These are phyloP conservation scores for Anabas testudineus DNA, from an alignment of 2,797 vertebrate genomes.

Conservation along the genomic window DNA sequence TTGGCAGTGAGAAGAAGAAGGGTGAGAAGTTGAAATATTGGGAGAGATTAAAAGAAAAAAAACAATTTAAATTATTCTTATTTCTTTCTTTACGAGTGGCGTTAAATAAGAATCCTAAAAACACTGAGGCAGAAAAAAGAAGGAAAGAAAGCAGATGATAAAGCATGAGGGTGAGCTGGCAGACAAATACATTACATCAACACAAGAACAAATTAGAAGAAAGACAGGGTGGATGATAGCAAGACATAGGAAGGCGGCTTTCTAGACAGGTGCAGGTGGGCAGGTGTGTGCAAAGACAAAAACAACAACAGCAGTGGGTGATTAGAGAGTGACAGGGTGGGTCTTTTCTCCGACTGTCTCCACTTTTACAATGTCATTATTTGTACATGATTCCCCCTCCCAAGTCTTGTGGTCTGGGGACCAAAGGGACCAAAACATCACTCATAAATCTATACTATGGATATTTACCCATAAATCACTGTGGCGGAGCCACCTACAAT, in stretches of 20 bases:
- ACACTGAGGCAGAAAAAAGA: conserved; percentile 31
- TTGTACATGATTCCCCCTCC: conserved; percentile 75
- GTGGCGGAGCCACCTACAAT: conserved; percentile 86
- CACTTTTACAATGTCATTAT: conserved; percentile 80
- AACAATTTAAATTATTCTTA: background rate
- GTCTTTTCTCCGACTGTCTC: conserved; percentile 57
- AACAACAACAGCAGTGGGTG: conserved; percentile 36
- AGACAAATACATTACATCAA: conserved; percentile 34
- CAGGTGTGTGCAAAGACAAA: conserved; percentile 10
- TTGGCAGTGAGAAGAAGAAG: background rate
- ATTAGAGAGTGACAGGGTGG: conserved; percentile 61
- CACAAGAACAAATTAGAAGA: conserved; percentile 22
- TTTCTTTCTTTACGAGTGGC: background rate
- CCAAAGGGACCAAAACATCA: conserved; percentile 74
- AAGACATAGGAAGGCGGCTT: background rate
- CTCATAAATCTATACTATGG: conserved; percentile 80
- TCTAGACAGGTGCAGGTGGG: conserved; percentile 7
- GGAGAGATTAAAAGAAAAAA: background rate
- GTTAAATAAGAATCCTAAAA: background rate
- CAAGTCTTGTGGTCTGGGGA: conserved; percentile 77
- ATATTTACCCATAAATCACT: conserved; percentile 87
- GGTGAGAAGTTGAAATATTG: background rate
- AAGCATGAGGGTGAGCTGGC: conserved; percentile 4
- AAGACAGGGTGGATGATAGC: background rate
- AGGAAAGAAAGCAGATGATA: conserved; percentile 50